Percentiles rank a stretch among this genome's conserved stretches.
Evolutionary conservation across 2,888 invertebrate species (phyloP).

Genomic region (Gymnoscelis rufifasciata): DNA sequence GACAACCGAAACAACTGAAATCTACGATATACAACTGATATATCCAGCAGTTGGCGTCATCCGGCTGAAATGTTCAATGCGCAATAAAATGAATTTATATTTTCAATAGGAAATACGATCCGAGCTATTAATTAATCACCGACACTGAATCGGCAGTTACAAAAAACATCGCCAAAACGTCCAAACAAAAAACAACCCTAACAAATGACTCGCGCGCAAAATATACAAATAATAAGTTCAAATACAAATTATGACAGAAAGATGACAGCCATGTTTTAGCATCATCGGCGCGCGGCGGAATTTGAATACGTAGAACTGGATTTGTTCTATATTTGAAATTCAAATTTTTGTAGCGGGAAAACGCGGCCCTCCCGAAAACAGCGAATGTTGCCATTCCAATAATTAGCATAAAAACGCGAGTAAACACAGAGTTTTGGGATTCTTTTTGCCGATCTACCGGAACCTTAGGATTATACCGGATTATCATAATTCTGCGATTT

Average conservation of each 20-base stretch:
- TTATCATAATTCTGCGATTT: constrained; percentile 38
- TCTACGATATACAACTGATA: too few species aligned
- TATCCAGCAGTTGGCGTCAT: too few species aligned
- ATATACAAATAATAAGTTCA: constrained; percentile 37
- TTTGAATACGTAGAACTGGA: constrained; percentile 61
- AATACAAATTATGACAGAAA: constrained; percentile 55
- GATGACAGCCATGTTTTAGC: constrained; percentile 64
- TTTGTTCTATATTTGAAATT: constrained; percentile 66
- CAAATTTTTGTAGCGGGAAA: constrained; percentile 61
- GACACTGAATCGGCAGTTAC: too few species aligned
- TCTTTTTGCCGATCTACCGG: constrained; percentile 34
- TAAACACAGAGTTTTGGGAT: constrained; percentile 53
- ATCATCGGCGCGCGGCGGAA: constrained; percentile 67
- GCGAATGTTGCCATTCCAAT: constrained; percentile 61
- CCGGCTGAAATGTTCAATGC: too few species aligned
- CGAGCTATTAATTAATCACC: too few species aligned
- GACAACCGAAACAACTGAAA: too few species aligned
- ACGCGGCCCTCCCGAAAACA: constrained; percentile 55
- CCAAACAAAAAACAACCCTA: too few species aligned
- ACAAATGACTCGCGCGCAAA: not conserved
- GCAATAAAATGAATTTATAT: too few species aligned
- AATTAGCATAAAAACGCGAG: constrained; percentile 62
- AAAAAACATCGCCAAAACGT: too few species aligned
- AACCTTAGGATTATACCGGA: constrained; percentile 33
- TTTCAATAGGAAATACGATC: too few species aligned